Base-by-base conservation (phyloP, 2,797 vertebrate genomes). In the Cuniculus paca region DNA sequence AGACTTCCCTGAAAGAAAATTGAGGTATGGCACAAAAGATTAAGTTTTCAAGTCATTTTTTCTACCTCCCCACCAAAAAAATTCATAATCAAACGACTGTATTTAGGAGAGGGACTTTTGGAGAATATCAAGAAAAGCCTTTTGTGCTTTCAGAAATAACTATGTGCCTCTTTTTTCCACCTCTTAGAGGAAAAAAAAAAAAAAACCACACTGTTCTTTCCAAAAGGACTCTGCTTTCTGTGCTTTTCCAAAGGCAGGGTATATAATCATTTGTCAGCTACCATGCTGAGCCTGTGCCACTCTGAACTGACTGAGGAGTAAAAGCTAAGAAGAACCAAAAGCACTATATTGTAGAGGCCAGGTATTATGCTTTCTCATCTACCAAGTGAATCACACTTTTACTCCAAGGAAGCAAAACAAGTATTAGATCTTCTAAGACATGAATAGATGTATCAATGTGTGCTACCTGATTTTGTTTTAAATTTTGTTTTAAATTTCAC, bases 401-500 rank as follows among this genome's bases (percentile, higher is more conserved):
- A 79, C 24, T 91, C 50, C 45, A 86, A 90, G 54, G 90, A 88
- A 79, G 52, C 45, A 92, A 88, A 92, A 78, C 22, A 92, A 72
- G 26, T 84, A 90, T 52, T 77, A 81, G 39, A 68, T 78, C 75
- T 95, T 74, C 87, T 48, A 87, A 77, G 88, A 94, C 2, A 90
- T 42, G 34, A 95, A 78, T 50, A 88, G 14, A 91, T 26, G 75
- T 52, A 94, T 22, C 28, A 19, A 60, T 14, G 36, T 60, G 12
- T 39, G 24, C 31, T 48, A 94, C n/a, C 34, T 92, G n/a, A n/a
- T n/a, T n/a, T n/a, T n/a, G n/a, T n/a, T 90, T 90, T 17, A 2
- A 20, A 90, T 78, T 95, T 92, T n/a, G 85, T 56, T 81, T 97
- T 88, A 95, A 96, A 95, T 85, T 22, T 93, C 39, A n/a, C 20